Percentiles rank a stretch among this genome's conserved stretches.
phyloP scores from a whole-genome alignment of 2,888 invertebrate genomes.

The Drosophila multiciliata region DNA sequence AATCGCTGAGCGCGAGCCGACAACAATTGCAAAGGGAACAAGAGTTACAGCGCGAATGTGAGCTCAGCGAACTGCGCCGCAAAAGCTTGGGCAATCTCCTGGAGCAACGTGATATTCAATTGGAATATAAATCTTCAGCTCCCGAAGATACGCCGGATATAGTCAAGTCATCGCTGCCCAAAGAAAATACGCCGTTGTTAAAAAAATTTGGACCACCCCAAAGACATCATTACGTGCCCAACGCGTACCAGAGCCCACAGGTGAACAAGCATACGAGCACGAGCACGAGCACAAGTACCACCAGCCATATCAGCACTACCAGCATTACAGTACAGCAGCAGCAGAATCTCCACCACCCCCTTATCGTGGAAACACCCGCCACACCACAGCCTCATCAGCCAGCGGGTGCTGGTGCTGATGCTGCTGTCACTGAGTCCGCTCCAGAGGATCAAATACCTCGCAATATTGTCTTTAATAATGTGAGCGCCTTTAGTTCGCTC shows the following conservation, averaged over 20 bases:
- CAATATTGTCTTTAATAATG: conserved; percentile 84
- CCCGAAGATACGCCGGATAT: conserved; percentile 84
- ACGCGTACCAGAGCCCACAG: conserved; percentile 83
- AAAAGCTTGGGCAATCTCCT: conserved; percentile 81
- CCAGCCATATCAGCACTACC: conserved; percentile 35
- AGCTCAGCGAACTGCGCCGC: conserved; percentile 72
- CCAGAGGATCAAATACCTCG: conserved; percentile 83
- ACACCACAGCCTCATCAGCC: conserved; percentile 72
- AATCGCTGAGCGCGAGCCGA: conserved; percentile 50
- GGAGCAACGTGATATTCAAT: conserved; percentile 52
- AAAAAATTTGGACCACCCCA: conserved; percentile 85
- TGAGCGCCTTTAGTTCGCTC: conserved; percentile 82
- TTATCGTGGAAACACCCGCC: conserved; percentile 82
- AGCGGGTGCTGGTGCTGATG: not conserved
- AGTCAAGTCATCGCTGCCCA: conserved; percentile 83
- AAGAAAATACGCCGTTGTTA: conserved; percentile 82
- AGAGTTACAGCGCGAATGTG: conserved; percentile 44
- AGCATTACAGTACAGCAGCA: conserved; percentile 32
- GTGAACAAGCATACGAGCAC: conserved; percentile 39
- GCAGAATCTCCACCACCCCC: conserved; percentile 75
- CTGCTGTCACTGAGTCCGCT: conserved; percentile 16
- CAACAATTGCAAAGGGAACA: conserved; percentile 40
- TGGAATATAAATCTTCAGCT: conserved; percentile 82
- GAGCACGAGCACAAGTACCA: conserved; percentile 23
- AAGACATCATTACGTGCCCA: conserved; percentile 83